Evolutionary conservation across 2,888 invertebrate genomes (phyloP), one percentile per base, ranked within the genome.

Genomic region (Lumbricus terrestris): DNA sequence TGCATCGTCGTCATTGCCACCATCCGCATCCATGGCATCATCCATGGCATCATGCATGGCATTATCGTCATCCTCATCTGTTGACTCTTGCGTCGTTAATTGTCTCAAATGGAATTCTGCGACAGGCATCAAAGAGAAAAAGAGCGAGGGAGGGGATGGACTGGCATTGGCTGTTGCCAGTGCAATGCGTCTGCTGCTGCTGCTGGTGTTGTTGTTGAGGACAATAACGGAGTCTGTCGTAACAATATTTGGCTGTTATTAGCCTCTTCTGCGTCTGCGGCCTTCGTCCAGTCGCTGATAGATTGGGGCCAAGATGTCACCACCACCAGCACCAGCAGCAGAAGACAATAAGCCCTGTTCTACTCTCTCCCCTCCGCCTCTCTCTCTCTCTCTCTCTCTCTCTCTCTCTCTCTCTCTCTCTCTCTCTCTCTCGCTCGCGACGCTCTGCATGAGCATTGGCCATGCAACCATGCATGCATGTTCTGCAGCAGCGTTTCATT

Each of bases 181-280:
- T n/a, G n/a, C n/a, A n/a, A n/a, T n/a, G n/a, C n/a, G n/a, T n/a
- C n/a, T n/a, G n/a, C n/a, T n/a, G n/a, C n/a, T n/a, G n/a, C n/a
- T n/a, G n/a, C n/a, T n/a, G n/a, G n/a, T n/a, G n/a, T n/a, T 69
- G 69, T 69, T 69, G 13, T 69, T 69, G 8, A 29, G 69, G 69
- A 69, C 69, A 69, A 69, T 69, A 69, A 69, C 69, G 29, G 69
- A 1, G 69, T n/a, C 69, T 69, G 69, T 69, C 6, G 69, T n/a
- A 69, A 69, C 69, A 69, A 69, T 69, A 69, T 69, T 69, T 69
- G 69, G 69, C 69, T n/a, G 69, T 69, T 69, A 69, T 69, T 69
- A 69, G 69, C 69, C 69, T n/a, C 69, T 29, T 69, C 69, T 2
- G 29, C 6, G 5, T 29, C n/a, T 3, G 29, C n/a, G n/a, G n/a